Evolutionary conservation across 1,140 invertebrate genomes (phyloP).

Genomic region (Diuraphis noxia): DNA sequence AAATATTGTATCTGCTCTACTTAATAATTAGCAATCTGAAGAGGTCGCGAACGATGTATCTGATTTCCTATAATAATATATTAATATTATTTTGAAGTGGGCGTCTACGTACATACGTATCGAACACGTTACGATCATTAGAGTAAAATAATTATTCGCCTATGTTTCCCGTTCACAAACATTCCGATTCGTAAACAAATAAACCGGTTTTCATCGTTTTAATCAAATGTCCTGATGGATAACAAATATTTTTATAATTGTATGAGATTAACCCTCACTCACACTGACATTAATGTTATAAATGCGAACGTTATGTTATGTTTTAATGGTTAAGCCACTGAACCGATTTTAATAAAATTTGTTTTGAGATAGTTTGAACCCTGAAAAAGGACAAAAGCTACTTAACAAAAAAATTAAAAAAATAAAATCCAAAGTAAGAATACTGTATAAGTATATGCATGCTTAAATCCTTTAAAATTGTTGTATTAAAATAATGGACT

Average conservation of each 20-base stretch:
- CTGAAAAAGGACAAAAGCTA: too few species aligned
- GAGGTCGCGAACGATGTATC: neutral
- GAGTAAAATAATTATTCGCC: neutral
- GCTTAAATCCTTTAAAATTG: too few species aligned
- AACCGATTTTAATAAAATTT: too few species aligned
- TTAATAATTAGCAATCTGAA: neutral
- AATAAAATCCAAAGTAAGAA: too few species aligned
- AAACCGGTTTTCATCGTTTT: neutral
- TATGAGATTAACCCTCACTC: neutral
- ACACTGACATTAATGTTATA: neutral
- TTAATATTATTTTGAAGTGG: too few species aligned
- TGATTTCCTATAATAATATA: neutral
- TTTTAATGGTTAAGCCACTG: neutral
- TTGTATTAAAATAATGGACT: too few species aligned
- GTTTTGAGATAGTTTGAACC: too few species aligned
- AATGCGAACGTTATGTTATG: neutral
- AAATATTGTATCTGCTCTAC: neutral
- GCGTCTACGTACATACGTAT: neutral
- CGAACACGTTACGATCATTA: neutral
- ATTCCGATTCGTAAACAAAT: neutral
- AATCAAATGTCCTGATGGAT: neutral
- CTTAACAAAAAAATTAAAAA: too few species aligned
- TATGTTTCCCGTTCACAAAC: too few species aligned
- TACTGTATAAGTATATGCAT: too few species aligned
- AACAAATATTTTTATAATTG: neutral